Evolutionary conservation across 2,888 invertebrate genomes (phyloP), one percentile per base, ranked within the genome.

Genomic region (Tromatobia lineatoria): DNA sequence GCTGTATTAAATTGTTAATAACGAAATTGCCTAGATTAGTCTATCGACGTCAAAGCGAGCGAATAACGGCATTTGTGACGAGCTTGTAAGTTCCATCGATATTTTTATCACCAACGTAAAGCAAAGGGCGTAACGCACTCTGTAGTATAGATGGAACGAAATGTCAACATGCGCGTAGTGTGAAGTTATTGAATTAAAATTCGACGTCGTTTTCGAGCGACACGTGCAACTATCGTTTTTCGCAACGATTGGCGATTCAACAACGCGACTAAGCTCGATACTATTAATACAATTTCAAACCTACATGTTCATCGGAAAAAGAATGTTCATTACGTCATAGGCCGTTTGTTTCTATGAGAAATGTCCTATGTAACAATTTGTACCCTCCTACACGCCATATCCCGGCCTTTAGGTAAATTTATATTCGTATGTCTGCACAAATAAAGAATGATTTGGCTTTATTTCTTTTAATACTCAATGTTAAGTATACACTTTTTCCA

Each of bases 1-100:
- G 47, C 25, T 76, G 71, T 59, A 54, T 66, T 25, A 50, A 38
- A 57, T 71, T 64, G 38, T 57, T 34, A 64, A 50, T 38, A 38
- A 52, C 50, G 20, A 52, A 78, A 71, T 52, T 4, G 71, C 82
- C 73, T 73, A 73, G 57, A 73, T 73, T 73, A 73, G 47, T 67
- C 45, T 76, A 45, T 73, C 29, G 13, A 25, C 47, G n/a, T 52
- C 11, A 15, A n/a, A 70, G 15, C 66, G 45, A 18, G 29, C 11
- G 18, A 69, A 8, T 52, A 11, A 50, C 38, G 69, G 20, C 20
- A 52, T 70, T 70, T 52, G 11, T 34, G 50, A 20, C 8, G 25
- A n/a, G 7, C 20, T 10, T 45, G 34, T 25, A 25, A 23, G 3
- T 8, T 11, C 25, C n/a, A 2, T n/a, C 18, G 52, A 34, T 52